phyloP scores from a whole-genome alignment of 2,888 invertebrate species.

The Epinotia ramella region DNA sequence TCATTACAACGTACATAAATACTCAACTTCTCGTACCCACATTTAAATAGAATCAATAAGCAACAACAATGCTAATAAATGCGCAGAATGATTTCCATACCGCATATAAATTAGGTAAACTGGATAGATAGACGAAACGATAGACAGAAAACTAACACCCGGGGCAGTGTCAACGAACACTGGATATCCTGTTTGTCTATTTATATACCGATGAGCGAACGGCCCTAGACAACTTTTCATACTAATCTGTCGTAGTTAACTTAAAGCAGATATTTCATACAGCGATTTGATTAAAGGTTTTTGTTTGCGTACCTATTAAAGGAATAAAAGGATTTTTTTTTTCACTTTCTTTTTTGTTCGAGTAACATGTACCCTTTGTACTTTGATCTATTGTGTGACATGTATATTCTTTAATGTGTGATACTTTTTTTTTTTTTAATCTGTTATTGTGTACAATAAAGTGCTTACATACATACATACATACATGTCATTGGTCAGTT shows the following conservation, averaged over 20 bases:
- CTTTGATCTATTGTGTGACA: too few species aligned
- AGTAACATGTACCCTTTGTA: too few species aligned
- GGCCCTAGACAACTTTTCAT: constrained; percentile 45
- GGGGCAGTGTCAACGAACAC: constrained; percentile 64
- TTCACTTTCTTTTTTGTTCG: not conserved
- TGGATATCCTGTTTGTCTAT: constrained; percentile 67
- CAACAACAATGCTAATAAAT: constrained; percentile 38
- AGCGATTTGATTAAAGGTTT: constrained; percentile 17
- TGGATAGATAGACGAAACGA: constrained; percentile 42
- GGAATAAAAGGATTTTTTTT: not conserved
- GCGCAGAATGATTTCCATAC: constrained; percentile 35
- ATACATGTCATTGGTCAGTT: not conserved
- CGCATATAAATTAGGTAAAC: constrained; percentile 43
- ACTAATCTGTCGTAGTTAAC: constrained; percentile 30
- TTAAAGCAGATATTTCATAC: constrained; percentile 34
- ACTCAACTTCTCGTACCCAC: constrained; percentile 1
- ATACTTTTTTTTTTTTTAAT: too few species aligned
- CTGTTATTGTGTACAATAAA: too few species aligned
- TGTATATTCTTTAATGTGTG: too few species aligned
- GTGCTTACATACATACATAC: too few species aligned
- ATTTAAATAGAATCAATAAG: constrained; percentile 41
- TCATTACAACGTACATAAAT: not conserved
- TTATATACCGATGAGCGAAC: constrained; percentile 61
- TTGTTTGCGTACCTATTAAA: too few species aligned
- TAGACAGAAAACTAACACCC: constrained; percentile 53